Evolutionary conservation across 2,888 invertebrate genomes (phyloP).

Genomic region (Hymenopus coronatus): DNA sequence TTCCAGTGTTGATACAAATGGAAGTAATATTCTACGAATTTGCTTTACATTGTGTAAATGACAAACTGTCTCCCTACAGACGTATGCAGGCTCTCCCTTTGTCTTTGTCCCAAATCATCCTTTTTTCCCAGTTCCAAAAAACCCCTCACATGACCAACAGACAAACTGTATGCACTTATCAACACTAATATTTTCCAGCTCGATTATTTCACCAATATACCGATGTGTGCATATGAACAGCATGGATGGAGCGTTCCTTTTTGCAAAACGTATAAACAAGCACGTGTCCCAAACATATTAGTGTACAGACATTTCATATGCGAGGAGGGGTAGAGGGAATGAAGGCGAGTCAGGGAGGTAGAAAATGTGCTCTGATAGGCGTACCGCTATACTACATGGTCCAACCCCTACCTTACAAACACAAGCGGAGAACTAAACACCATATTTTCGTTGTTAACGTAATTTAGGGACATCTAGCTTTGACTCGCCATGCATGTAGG

Average conservation of each 20-base stretch:
- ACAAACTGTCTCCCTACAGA: not conserved
- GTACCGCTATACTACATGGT: not conserved
- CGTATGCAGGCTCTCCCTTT: not conserved
- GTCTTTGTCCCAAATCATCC: not conserved
- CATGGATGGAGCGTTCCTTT: not conserved
- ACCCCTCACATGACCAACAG: not conserved
- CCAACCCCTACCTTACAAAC: not conserved
- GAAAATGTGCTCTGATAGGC: constrained; percentile 7
- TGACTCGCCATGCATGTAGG: constrained; percentile 16
- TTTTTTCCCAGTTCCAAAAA: not conserved
- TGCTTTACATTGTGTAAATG: not conserved
- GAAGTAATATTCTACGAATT: not conserved
- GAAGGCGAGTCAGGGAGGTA: not conserved
- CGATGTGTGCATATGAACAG: not conserved
- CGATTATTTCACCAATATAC: not conserved
- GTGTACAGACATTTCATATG: not conserved
- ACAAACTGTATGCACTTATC: not conserved
- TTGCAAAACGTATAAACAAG: not conserved
- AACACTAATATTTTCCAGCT: not conserved
- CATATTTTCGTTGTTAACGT: constrained; percentile 13
- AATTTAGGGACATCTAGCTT: constrained; percentile 2
- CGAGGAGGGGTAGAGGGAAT: not conserved
- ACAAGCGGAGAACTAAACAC: not conserved
- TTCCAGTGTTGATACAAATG: not conserved
- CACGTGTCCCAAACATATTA: not conserved